Evolutionary conservation across 2,113 vertebrate species (phyloP).

Genomic region (Steatornis caripensis): DNA sequence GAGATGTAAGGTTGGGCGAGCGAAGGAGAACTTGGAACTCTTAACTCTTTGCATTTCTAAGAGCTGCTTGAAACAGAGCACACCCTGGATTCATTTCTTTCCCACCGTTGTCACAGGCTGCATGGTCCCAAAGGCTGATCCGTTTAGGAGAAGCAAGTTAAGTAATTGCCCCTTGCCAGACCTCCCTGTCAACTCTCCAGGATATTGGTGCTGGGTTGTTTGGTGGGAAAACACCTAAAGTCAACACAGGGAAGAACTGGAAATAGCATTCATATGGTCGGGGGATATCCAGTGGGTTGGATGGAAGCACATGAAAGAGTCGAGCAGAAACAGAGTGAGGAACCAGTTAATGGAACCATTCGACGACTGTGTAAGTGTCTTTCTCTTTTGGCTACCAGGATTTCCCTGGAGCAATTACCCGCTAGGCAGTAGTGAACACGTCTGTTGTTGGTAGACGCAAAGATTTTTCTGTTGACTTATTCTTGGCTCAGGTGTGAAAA

Average conservation of each 20-base stretch:
- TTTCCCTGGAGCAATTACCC: not conserved
- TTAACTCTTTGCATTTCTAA: not conserved
- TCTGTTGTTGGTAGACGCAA: not conserved
- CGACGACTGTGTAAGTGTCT: not conserved
- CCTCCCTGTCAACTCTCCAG: not conserved
- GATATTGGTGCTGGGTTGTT: not conserved
- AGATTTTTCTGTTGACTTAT: not conserved
- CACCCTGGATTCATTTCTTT: not conserved
- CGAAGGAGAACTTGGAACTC: not conserved
- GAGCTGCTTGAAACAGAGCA: not conserved
- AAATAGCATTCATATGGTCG: not conserved
- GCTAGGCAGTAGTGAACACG: not conserved
- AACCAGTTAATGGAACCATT: not conserved
- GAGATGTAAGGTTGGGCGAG: not conserved
- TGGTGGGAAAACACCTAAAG: constrained; percentile 24
- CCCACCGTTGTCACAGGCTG: not conserved
- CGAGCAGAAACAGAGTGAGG: not conserved
- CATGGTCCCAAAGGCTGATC: not conserved
- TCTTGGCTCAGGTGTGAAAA: not conserved
- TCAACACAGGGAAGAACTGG: not conserved
- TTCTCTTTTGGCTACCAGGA: not conserved
- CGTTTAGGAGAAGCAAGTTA: not conserved
- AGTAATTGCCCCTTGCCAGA: not conserved
- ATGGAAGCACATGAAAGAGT: not conserved
- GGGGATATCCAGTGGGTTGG: not conserved